Evolutionary conservation across 2,113 vertebrate species (phyloP).

Genomic region (Bambusicola thoracicus): DNA sequence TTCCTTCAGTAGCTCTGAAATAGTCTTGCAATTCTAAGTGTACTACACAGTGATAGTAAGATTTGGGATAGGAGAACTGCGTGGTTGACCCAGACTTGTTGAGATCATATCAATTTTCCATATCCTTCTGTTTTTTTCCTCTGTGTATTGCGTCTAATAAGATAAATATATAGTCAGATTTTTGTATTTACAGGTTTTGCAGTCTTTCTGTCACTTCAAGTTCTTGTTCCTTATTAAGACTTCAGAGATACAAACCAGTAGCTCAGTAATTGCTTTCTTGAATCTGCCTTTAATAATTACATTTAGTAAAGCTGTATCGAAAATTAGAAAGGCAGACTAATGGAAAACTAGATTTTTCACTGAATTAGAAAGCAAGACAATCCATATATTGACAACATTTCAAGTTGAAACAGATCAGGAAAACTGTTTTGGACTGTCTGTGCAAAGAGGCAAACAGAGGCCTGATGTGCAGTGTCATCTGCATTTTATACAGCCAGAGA

Average conservation of each 20-base stretch:
- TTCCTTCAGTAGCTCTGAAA: not conserved
- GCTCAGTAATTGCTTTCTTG: slow-evolving; percentile 98
- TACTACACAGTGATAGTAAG: not conserved
- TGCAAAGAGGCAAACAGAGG: slow-evolving; percentile 84
- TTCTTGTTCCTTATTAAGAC: slow-evolving; percentile 93
- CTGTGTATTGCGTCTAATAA: not conserved
- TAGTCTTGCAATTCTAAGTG: not conserved
- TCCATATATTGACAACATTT: slow-evolving; percentile 99
- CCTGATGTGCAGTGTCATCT: slow-evolving; percentile 87
- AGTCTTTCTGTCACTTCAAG: slow-evolving; percentile 71
- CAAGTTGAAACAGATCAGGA: slow-evolving; percentile 95
- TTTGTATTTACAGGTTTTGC: slow-evolving; percentile 62
- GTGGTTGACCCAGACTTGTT: not conserved
- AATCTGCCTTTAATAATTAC: slow-evolving; percentile 99
- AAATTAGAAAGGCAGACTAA: slow-evolving; percentile 94
- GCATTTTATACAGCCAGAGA: slow-evolving; percentile 78
- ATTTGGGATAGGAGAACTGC: not conserved
- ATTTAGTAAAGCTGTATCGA: slow-evolving; percentile 89
- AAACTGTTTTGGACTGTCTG: slow-evolving; percentile 96
- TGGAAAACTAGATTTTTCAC: slow-evolving; percentile 99
- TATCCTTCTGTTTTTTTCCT: not conserved
- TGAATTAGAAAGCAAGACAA: slow-evolving; percentile 95
- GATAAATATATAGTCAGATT: not conserved
- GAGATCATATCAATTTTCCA: not conserved
- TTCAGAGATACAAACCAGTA: slow-evolving; percentile 93